Conservation (phyloP, 1,140 invertebrate genomes). For the Oscheius sp. region DNA sequence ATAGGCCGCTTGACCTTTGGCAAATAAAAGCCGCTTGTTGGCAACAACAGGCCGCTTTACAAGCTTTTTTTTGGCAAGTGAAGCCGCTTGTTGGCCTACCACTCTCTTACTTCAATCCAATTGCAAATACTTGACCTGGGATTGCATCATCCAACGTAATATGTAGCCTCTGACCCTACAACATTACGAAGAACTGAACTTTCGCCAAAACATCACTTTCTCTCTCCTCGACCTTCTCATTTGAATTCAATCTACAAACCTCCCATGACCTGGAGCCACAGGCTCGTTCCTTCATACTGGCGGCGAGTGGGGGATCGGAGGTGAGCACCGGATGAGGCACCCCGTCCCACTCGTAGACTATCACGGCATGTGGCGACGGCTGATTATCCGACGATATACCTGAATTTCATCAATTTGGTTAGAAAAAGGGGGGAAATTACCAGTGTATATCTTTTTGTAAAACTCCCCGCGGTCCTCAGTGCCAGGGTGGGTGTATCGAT, state of each 20-base stretch:
- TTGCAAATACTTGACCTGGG: too few relatives aligned
- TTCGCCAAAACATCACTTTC: too few relatives aligned
- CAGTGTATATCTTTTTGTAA: constrained; percentile 17
- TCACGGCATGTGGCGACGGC: background rate
- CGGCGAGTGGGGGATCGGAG: background rate
- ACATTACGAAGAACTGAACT: too few relatives aligned
- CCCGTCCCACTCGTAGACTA: constrained; percentile 25
- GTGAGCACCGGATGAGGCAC: constrained; percentile 16
- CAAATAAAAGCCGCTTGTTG: too few relatives aligned
- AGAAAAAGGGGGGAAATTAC: background rate
- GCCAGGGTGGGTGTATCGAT: constrained; percentile 20
- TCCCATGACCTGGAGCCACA: constrained; percentile 12
- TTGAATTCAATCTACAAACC: background rate
- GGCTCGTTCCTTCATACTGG: background rate
- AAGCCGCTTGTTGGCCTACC: too few relatives aligned
- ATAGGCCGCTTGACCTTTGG: too few relatives aligned
- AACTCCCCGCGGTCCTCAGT: constrained; percentile 16
- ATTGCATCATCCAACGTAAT: too few relatives aligned
- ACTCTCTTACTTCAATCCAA: too few relatives aligned
- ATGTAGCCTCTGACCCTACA: too few relatives aligned
- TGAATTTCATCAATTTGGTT: background rate
- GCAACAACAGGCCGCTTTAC: too few relatives aligned
- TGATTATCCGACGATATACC: constrained; percentile 13
- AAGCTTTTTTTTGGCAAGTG: too few relatives aligned
- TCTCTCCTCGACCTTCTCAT: too few relatives aligned